Percentiles rank a stretch among this genome's conserved stretches.
These are phyloP conservation scores for Bufo bufo DNA, from an alignment of 2,113 vertebrate genomes.

Conservation along the genomic window DNA sequence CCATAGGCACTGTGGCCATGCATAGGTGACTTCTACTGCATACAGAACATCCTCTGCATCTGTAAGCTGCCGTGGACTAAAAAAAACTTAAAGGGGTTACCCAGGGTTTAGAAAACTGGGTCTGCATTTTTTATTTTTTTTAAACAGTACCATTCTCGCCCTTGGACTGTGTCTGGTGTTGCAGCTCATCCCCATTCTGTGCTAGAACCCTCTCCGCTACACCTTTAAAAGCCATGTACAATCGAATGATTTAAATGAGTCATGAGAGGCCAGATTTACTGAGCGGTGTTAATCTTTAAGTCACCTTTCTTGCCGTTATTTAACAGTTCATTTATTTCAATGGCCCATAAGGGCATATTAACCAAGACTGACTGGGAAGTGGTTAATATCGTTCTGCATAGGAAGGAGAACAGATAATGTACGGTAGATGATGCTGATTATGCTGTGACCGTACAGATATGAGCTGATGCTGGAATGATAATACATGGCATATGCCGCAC, in stretches of 20 bases:
- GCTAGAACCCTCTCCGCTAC: neutral
- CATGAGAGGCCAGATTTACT: slow-evolving; percentile 14
- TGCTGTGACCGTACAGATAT: neutral
- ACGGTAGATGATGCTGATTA: neutral
- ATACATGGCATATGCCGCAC: neutral
- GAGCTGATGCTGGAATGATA: neutral
- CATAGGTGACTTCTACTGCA: no score
- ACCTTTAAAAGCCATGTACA: neutral
- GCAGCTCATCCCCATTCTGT: neutral
- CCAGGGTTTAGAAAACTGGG: neutral
- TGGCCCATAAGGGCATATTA: slow-evolving; percentile 29
- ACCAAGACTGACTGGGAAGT: neutral
- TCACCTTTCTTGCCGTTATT: slow-evolving; percentile 37
- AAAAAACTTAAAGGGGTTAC: neutral
- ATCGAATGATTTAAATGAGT: neutral
- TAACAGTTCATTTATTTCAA: slow-evolving; percentile 45
- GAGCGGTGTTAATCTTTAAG: slow-evolving; percentile 33
- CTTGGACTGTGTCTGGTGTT: neutral
- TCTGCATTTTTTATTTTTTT: neutral
- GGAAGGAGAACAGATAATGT: neutral
- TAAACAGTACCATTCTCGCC: neutral
- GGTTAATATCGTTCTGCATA: slow-evolving; percentile 7
- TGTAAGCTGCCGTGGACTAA: no score
- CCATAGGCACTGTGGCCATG: no score
- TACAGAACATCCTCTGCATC: no score